Evolutionary conservation across 2,113 vertebrate species (phyloP), one percentile per base, ranked within the genome.

Genomic region (Cololabis saira): DNA sequence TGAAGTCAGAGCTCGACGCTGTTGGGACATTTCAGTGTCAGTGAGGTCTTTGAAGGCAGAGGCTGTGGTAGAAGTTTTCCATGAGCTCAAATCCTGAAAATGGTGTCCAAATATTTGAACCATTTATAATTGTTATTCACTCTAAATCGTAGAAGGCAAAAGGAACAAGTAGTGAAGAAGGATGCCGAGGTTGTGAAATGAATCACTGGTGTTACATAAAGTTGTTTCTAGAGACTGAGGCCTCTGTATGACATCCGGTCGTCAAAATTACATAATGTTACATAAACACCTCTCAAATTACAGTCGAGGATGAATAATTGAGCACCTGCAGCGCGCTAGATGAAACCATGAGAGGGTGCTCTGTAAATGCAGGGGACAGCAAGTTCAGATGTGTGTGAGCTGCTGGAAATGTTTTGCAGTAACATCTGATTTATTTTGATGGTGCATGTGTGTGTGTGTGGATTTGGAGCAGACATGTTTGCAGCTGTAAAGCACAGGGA

Each of bases 251-350:
- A 75, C 43, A 17, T 2, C 4, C 21, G 18, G 15, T 56, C 42
- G 51, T 78, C 52, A 78, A 78, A 78, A 74, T 74, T 53, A 17
- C 48, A 80, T 56, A 19, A 4, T 10, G 51, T 66, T 1, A 43
- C 73, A 63, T 64, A 68, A 84, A 77, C 17, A n/a, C 41, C 12
- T 63, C 64, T 67, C 57, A 50, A 21, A 18, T 76, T 51, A 71
- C 65, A 72, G 16, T 1, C 22, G 30, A 54, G 52, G 30, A 44
- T 17, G 52, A 77, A 12, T 56, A 15, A 74, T 56, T 50, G 49
- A 78, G 18, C 40, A 0, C 0, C 9, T 44, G 37, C 19, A 1
- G 54, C 24, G 49, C 11, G 42, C 59, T 24, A 16, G 30, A 53
- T 3, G 27, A 49, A 55, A 24, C 12, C 55, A 30, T 22, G 51